Base-by-base conservation (phyloP, 1,140 invertebrate species). In the Drosophila erecta region DNA sequence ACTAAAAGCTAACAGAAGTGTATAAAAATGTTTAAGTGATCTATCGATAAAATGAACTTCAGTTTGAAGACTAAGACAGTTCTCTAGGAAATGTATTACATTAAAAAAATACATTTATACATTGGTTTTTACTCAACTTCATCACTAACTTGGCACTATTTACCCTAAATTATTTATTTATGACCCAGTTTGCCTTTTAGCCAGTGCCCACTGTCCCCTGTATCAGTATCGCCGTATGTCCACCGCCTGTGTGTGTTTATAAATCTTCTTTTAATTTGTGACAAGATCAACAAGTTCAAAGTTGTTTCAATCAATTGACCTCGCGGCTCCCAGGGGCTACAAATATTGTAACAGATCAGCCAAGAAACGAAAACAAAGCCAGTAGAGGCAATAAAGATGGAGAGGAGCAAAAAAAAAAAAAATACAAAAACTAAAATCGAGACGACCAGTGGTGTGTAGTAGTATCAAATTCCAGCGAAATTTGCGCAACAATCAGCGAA, bases 251-350 rank as follows among this genome's bases (percentile, higher is more conserved):
- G 73, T 77, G 73, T 74, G 84, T 76, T 77, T 90, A 90, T 90
- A 90, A 90, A 90, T 90, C 81, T 90, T 90, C 87, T 89, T 84
- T 90, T 90, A 91, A 91, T 91, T 91, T 91, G 90, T 91, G 85
- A 91, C 90, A 91, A 91, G 90, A 91, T 91, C 90, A 91, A 91
- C 90, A 91, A 91, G 90, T 91, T 91, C 90, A 91, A 91, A 91
- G 90, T 91, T 91, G 90, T 91, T 91, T 91, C 81, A 90, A 85
- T 91, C 90, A 91, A 91, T 91, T 91, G 90, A 91, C 90, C 90
- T 91, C 80, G 78, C 79, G 43, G 77, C 77, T 90, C 85, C 85
- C 85, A 90, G 84, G 75, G 84, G 84, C 83, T 50, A 87, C 81
- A 86, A 77, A 80, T 80, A 89, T 81, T 90, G 85, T 90, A 90